phyloP scores from a whole-genome alignment of 1,140 invertebrate species.

The Drosophila micromelanica region DNA sequence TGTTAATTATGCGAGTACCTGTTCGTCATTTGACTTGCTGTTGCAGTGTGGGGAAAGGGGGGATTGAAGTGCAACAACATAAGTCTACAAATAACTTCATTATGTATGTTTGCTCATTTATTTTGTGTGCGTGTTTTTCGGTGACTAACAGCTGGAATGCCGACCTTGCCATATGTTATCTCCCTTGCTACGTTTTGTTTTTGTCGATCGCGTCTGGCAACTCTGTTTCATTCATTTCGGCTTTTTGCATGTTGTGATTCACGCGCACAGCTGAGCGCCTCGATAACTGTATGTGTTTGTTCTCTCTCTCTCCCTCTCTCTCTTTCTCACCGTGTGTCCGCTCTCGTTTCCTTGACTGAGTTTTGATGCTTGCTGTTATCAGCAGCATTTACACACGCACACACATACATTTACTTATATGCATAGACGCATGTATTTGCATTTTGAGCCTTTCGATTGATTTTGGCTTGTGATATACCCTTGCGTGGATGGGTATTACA shows the following conservation, averaged over 20 bases:
- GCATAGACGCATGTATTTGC: conserved; percentile 3
- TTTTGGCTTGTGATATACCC: neutral
- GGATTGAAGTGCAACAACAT: conserved; percentile 47
- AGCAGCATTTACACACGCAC: conserved; percentile 10
- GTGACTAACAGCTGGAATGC: conserved; percentile 23
- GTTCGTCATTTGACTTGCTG: conserved; percentile 14
- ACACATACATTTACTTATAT: neutral
- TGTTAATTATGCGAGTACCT: conserved; percentile 22
- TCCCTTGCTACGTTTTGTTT: conserved; percentile 3
- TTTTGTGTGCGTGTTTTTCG: no score
- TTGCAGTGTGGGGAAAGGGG: neutral
- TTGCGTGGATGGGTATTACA: neutral
- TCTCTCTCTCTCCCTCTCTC: neutral
- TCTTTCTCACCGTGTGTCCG: neutral
- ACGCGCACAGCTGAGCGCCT: conserved; percentile 17
- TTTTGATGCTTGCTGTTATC: neutral
- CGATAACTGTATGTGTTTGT: neutral
- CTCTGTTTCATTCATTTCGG: conserved; percentile 17
- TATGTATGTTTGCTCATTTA: neutral
- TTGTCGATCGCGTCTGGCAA: conserved; percentile 26
- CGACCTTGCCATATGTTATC: conserved; percentile 19
- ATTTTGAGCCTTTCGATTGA: conserved; percentile 6
- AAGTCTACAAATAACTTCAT: neutral
- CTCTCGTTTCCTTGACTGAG: conserved; percentile 1
- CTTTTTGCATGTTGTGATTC: neutral